Percentiles rank a stretch among this genome's conserved stretches.
Evolutionary conservation across 2,888 invertebrate species (phyloP).

Genomic region (Archips xylosteana): DNA sequence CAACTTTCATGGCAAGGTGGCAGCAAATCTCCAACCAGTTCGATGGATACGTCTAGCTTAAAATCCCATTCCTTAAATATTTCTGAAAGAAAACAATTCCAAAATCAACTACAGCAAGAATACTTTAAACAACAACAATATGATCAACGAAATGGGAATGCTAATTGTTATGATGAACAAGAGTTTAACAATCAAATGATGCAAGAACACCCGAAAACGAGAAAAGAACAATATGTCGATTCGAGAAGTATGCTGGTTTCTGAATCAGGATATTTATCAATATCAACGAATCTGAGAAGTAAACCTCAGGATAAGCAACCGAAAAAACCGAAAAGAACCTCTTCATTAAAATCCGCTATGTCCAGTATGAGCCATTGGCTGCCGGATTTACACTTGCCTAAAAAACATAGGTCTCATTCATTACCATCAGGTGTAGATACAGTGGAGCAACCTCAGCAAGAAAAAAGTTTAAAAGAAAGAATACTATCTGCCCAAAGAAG

Average conservation of each 20-base stretch:
- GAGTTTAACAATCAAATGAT: constrained; percentile 67
- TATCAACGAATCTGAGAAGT: constrained; percentile 88
- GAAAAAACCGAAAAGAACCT: constrained; percentile 90
- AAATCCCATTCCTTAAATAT: constrained; percentile 86
- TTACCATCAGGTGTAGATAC: constrained; percentile 90
- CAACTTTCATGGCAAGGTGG: constrained; percentile 86
- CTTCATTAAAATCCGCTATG: constrained; percentile 92
- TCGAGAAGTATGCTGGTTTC: constrained; percentile 88
- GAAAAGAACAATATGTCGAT: constrained; percentile 78
- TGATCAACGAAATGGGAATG: constrained; percentile 80
- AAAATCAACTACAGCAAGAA: constrained; percentile 83
- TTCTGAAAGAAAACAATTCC: constrained; percentile 83
- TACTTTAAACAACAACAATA: constrained; percentile 84
- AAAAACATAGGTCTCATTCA: constrained; percentile 93
- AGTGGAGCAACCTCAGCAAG: constrained; percentile 79
- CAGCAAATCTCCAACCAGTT: constrained; percentile 87
- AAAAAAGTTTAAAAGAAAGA: constrained; percentile 79
- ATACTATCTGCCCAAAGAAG: constrained; percentile 83
- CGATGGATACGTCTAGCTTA: constrained; percentile 83
- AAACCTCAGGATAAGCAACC: constrained; percentile 82
- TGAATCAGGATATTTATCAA: constrained; percentile 91
- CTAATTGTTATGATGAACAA: constrained; percentile 67
- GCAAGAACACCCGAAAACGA: constrained; percentile 63
- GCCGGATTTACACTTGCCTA: constrained; percentile 92
- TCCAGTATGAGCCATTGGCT: constrained; percentile 92